These are phyloP conservation scores for Coronaproctus castanopsis DNA, from an alignment of 2,888 invertebrate genomes.

Conservation along the genomic window DNA sequence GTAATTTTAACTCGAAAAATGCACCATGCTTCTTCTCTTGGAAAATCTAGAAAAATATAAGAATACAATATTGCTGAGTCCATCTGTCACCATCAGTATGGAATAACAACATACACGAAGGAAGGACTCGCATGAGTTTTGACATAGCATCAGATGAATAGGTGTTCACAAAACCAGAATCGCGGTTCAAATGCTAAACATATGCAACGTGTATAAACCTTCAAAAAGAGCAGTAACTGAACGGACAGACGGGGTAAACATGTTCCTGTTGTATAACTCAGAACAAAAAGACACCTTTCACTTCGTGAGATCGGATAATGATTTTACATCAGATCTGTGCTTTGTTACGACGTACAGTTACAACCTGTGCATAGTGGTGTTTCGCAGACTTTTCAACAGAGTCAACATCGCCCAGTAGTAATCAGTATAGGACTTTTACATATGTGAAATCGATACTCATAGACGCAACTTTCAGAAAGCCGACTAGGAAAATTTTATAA, in stretches of 20 bases:
- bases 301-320: not conserved
- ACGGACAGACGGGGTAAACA: not conserved
- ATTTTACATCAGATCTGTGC: not conserved
- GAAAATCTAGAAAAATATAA: too few species aligned
- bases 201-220: not conserved
- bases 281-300: not conserved
- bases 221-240: not conserved
- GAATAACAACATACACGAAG: too few species aligned
- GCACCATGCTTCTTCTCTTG: too few species aligned
- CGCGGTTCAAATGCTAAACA: not conserved
- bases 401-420: not conserved
- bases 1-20: too few species aligned
- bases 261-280: not conserved
- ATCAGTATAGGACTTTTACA: not conserved
- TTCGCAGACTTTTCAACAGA: not conserved
- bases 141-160: not conserved
- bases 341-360: not conserved
- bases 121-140: not conserved
- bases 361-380: not conserved
- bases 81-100: too few species aligned
- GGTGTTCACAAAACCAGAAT: not conserved
- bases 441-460: not conserved
- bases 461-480: not conserved
- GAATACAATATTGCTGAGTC: too few species aligned
- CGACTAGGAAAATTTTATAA: not conserved